Evolutionary conservation across 2,888 invertebrate species (phyloP), one percentile per base, ranked within the genome.

Genomic region (Pemphredon lugubris): DNA sequence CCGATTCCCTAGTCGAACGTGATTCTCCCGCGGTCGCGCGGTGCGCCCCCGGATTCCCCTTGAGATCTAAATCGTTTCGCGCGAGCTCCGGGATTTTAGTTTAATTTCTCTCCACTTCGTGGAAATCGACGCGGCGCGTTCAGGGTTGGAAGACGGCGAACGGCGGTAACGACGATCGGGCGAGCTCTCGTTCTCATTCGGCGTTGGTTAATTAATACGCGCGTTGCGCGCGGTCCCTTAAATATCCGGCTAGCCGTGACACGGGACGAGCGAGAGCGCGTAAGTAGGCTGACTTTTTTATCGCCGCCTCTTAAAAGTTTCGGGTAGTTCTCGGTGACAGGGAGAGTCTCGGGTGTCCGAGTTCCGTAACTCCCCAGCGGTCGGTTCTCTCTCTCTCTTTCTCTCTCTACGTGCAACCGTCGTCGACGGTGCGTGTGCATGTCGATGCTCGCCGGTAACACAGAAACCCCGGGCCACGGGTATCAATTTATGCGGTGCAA

Each of bases 401-500:
- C n/a, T n/a, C n/a, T n/a, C n/a, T n/a, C n/a, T n/a, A 57, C 61
- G 64, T 45, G 61, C 55, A 58, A 61, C 63, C 76, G 54, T 60
- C 23, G 68, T 55, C 48, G 44, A 53, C 61, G 69, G 64, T 54
- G 63, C 80, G 64, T 79, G 80, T 68, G 63, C 73, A 61, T 80
- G 77, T 78, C 80, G 78, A 78, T 78, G 80, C 73, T 73, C 77
- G 77, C 53, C 77, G 77, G 84, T 83, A 84, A 86, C 82, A 84
- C 84, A 82, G 85, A 83, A 87, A 85, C 83, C 75, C 66, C 75
- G 75, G 79, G 77, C 73, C 71, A 73, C 60, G 70, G 79, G 86
- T 85, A 86, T 87, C 86, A 86, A 87, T 87, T 87, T 87, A 87
- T 87, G 84, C 86, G 83, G 75, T 83, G 85, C 86, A 86, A 84